These are phyloP conservation scores for Neuroterus valhalla DNA, from an alignment of 1,140 invertebrate species.

Conservation along the genomic window DNA sequence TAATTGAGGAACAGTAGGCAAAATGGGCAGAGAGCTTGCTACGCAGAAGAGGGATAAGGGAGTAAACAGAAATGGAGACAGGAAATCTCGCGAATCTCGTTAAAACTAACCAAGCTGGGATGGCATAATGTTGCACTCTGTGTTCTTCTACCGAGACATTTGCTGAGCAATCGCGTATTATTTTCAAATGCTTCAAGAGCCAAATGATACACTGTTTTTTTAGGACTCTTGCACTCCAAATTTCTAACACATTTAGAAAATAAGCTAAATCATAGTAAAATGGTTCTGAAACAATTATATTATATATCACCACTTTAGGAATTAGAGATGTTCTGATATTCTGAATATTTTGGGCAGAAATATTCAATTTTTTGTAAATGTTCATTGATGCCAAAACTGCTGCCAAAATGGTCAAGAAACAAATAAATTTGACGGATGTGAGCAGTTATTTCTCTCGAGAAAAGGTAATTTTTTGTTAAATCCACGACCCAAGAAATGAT, in stretches of 20 bases:
- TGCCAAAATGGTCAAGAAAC: too few species aligned
- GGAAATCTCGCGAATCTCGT: conserved; percentile 30
- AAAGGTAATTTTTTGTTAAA: too few species aligned
- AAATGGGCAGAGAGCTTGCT: conserved; percentile 10
- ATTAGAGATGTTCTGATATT: too few species aligned
- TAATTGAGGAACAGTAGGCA: conserved; percentile 27
- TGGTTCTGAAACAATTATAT: too few species aligned
- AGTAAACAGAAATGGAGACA: conserved; percentile 25
- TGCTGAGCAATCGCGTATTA: conserved; percentile 25
- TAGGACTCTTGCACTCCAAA: background rate
- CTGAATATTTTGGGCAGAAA: too few species aligned
- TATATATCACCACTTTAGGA: too few species aligned
- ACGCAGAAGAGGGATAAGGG: conserved; percentile 9
- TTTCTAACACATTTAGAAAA: background rate
- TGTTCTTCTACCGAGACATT: conserved; percentile 25
- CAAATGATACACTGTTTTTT: conserved; percentile 1
- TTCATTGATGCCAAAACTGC: too few species aligned
- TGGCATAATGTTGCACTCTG: conserved; percentile 20
- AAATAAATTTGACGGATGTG: too few species aligned
- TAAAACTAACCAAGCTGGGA: conserved; percentile 25
- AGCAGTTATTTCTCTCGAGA: too few species aligned
- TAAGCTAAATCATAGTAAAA: too few species aligned
- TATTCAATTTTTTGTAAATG: too few species aligned
- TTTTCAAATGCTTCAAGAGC: conserved; percentile 20
- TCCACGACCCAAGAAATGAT: too few species aligned